Conservation (phyloP, 2,113 vertebrate genomes). For the Ceyx cyanopectus region DNA sequence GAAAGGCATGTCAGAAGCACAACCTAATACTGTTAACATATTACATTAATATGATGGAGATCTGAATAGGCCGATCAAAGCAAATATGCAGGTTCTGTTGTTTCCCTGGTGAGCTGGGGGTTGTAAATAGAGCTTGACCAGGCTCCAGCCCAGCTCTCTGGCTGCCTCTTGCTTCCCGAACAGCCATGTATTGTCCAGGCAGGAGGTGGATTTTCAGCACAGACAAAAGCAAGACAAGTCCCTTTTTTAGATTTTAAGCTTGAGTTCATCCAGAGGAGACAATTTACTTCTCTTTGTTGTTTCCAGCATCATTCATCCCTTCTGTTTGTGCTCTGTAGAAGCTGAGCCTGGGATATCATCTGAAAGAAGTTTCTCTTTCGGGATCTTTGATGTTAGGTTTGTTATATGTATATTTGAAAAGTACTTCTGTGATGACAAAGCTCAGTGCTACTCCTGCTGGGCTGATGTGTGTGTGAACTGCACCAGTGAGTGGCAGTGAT, state of each 20-base stretch:
- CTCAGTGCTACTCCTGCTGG: conserved; percentile 16
- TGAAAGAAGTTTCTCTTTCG: conserved; percentile 54
- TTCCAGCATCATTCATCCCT: conserved; percentile 58
- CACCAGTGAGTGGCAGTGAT: conserved; percentile 17
- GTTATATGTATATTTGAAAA: conserved; percentile 71
- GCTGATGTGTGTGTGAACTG: conserved; percentile 37
- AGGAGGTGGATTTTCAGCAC: conserved; percentile 56
- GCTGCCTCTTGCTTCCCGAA: neutral
- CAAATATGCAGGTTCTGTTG: neutral
- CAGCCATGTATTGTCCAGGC: neutral
- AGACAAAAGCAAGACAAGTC: conserved; percentile 39
- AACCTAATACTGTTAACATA: neutral
- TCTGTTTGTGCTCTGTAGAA: conserved; percentile 52
- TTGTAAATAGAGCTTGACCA: neutral
- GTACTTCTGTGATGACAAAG: conserved; percentile 58
- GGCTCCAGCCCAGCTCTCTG: neutral
- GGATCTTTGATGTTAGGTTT: conserved; percentile 66
- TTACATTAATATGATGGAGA: neutral
- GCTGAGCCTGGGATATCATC: conserved; percentile 40
- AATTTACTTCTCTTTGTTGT: conserved; percentile 67
- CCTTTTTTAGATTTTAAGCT: conserved; percentile 47
- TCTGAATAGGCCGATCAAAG: neutral
- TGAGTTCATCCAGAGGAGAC: conserved; percentile 51
- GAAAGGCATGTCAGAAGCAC: neutral
- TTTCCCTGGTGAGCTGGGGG: neutral